Evolutionary conservation across 2,113 vertebrate genomes (phyloP), one percentile per base, ranked within the genome.

Genomic region (Trichechus manatus): DNA sequence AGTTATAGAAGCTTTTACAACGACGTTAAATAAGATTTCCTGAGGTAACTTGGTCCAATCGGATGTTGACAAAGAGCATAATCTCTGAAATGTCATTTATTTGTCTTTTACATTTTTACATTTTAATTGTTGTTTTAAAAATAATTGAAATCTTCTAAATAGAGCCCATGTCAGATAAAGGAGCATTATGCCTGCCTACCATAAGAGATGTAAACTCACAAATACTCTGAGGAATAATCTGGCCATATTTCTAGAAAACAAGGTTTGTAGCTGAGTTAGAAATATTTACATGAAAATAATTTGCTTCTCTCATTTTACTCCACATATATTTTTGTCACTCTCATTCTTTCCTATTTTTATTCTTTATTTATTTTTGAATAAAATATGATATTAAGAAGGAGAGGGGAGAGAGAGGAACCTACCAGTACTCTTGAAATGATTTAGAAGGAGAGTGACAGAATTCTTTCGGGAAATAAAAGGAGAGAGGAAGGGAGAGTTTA

Each of bases 21-120:
- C 92, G 31, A 20, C 33, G 92, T 96, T 47, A 90, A 97, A 96
- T 95, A 36, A 97, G 85, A 97, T 97, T 97, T 97, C 44, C 88
- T 96, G 85, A 97, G 56, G 82, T 97, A 72, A 88, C 3, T 97
- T 93, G n/a, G 83, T 97, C 68, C 89, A 97, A 64, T 74, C 68
- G 70, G 75, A 96, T 72, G 68, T 83, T 97, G 89, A 90, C 0
- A 22, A 91, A 94, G 27, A 88, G 27, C 89, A 96, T 96, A 66
- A 56, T 87, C 5, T 19, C 64, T 72, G 0, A 72, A 96, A 83
- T 50, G 87, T n/a, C 1, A 89, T 97, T 96, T 36, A 44, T 31
- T 95, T 98, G 19, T 83, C 39, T 39, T 72, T 80, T 64, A 63
- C 1, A 63, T 36, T 70, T 72, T 80, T 64, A 63, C 1, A 63